Evolutionary conservation across 2,888 invertebrate genomes (phyloP), one percentile per base, ranked within the genome.

Genomic region (Orthosia cruda): DNA sequence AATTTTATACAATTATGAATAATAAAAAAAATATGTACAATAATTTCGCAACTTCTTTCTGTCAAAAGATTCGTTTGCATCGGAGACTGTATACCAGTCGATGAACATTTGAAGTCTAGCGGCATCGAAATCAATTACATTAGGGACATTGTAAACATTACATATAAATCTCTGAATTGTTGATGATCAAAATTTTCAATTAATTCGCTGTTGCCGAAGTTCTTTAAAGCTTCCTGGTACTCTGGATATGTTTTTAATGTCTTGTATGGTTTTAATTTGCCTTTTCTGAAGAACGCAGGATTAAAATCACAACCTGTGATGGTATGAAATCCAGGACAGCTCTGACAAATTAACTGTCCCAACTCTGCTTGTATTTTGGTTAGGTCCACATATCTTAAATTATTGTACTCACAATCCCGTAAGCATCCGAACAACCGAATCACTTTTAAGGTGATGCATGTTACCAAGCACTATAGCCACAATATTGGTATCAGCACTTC

Each of bases 61-160:
- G 59, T n/a, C 59, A 59, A 59, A 59, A 59, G 32, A 32, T n/a
- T 40, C 59, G n/a, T 59, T 40, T 59, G 40, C 32, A 59, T 59
- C 32, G 18, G 32, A 59, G 59, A 59, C 32, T 59, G 58, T 59
- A 5, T 40, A 59, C 59, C 32, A 59, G n/a, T 59, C 13, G 54
- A 54, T 54, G 54, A 54, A 20, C 13, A 54, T 54, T 20, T 40
- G 40, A 40, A 40, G 7, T 40, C 32, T 32, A 40, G 9, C 40
- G 40, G 40, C 9, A 40, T 40, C 40, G 9, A 40, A 7, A 40
- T 40, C 40, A 40, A 40, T 40, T 40, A 40, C 40, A 40, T 40
- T 40, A 40, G 40, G 1, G 18, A 50, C 49, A 50, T 50, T 50
- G 16, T 50, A 50, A 5, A 50, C 18, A 50, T 50, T 18, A 7